phyloP scores from a whole-genome alignment of 2,888 invertebrate genomes.

The Allophyes oxyacanthae region DNA sequence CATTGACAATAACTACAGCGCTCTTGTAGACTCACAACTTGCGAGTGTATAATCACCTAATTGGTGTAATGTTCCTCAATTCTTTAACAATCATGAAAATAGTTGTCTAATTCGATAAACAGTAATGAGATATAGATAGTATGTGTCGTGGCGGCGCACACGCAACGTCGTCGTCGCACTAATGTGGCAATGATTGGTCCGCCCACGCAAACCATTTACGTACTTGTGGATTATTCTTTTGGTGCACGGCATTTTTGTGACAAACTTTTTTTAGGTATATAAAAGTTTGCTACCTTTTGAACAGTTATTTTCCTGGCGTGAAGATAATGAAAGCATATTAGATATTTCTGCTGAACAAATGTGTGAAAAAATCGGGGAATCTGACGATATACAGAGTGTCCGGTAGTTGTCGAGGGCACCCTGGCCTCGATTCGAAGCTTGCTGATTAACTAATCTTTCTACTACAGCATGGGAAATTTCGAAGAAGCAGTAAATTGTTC shows the following conservation, averaged over 20 bases:
- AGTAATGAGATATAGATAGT: constrained; percentile 17
- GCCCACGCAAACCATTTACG: constrained; percentile 39
- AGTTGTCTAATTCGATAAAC: constrained; percentile 47
- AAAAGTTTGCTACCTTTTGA: no score
- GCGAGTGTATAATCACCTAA: constrained; percentile 18
- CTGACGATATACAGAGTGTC: no score
- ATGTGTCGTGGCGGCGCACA: constrained; percentile 22
- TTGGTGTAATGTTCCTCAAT: constrained; percentile 21
- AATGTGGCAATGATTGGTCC: constrained; percentile 46
- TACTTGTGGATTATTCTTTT: constrained; percentile 12
- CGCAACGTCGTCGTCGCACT: constrained; percentile 26
- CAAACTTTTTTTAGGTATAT: background rate
- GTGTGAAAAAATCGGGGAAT: no score
- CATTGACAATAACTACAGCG: background rate
- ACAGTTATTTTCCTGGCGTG: no score
- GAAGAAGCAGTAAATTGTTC: no score
- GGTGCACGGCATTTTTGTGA: constrained; percentile 6
- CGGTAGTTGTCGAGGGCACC: no score
- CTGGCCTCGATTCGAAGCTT: no score
- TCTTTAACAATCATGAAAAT: constrained; percentile 17
- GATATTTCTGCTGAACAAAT: no score
- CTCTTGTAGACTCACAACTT: background rate
- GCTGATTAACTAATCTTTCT: no score
- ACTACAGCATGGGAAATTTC: no score
- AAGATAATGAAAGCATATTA: no score